A percentile compares a stretch with the other conserved stretches of the same genome.
Conservation (phyloP, 2,888 invertebrate species). For the Harpagoxenus sublaevis region DNA sequence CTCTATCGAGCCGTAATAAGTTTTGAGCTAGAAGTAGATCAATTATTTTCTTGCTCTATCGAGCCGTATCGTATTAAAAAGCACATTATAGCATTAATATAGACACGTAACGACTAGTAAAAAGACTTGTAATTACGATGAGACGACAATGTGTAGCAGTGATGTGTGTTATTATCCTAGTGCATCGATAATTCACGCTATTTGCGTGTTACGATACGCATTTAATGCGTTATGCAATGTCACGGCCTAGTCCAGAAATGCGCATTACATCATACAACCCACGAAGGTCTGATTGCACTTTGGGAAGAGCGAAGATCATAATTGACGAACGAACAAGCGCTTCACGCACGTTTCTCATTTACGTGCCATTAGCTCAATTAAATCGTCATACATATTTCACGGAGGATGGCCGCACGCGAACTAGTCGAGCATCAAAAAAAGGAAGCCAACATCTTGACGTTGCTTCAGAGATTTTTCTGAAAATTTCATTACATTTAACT, state of each 20-base stretch:
- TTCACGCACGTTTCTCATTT: conserved; percentile 15
- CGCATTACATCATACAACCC: conserved; percentile 35
- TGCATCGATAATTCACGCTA: conserved; percentile 17
- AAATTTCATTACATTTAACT: background rate
- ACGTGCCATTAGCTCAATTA: conserved; percentile 1
- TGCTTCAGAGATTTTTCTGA: background rate
- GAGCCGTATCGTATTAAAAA: background rate
- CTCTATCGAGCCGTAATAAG: background rate
- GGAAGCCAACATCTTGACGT: background rate
- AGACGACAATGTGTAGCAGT: conserved; percentile 11
- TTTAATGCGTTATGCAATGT: conserved; percentile 51
- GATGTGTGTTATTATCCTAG: conserved; percentile 1
- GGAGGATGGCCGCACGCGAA: background rate
- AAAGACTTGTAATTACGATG: conserved; percentile 33
- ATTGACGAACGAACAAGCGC: conserved; percentile 2
- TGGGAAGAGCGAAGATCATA: conserved; percentile 24
- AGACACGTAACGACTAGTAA: conserved; percentile 21
- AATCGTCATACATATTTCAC: background rate
- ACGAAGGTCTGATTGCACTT: conserved; percentile 30
- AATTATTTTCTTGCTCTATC: conserved; percentile 10
- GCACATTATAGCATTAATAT: conserved; percentile 2
- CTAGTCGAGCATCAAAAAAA: too few species aligned
- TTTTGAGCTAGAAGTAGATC: background rate
- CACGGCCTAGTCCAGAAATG: conserved; percentile 50
- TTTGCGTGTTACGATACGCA: conserved; percentile 25